Evolutionary conservation across 2,113 vertebrate species (phyloP), one percentile per base, ranked within the genome.

Genomic region (Ochotona curzoniae): DNA sequence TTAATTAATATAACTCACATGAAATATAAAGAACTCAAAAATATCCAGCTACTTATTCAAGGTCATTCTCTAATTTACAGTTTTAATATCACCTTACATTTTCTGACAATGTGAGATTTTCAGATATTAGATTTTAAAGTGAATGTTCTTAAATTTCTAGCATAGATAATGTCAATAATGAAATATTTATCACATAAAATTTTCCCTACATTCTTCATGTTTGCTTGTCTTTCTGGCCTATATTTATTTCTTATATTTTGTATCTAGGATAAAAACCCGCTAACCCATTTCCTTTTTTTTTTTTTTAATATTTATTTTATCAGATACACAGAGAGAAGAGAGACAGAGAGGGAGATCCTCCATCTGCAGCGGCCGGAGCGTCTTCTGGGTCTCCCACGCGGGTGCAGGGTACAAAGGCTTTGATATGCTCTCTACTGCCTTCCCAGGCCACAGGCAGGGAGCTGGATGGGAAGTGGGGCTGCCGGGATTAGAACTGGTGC

Each of bases 11-110:
- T 93, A 5, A 10, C 25, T 88, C 25, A 69, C 21, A 80, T 93
- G 90, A 90, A 88, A 87, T 23, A 66, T 66, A 88, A 88, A 89
- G 35, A 93, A 94, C 82, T 95, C 20, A 75, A 17, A 91, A 73
- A 84, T 88, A 90, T 73, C 91, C 90, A 89, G 30, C 13, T 25
- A 66, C 4, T 74, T 76, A 76, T 47, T 7, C 21, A 79, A 93
- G 47, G 14, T 67, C 17, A 78, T 20, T 12, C 17, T 91, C 69
- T 84, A 87, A 89, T 81, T 87, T 74, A 94, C 38, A 89, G 5
- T 76, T 79, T 61, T 94, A 73, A 57, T 54, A 25, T 49, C 25
- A 92, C 80, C n/a, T 89, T 38, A 84, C 83, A 93, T 61, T 70
- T 88, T 38, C 64, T 89, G 74, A 81, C 21, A 88, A 25, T 82